phyloP scores from a whole-genome alignment of 2,797 vertebrate species.

The Neoniphon sammara region DNA sequence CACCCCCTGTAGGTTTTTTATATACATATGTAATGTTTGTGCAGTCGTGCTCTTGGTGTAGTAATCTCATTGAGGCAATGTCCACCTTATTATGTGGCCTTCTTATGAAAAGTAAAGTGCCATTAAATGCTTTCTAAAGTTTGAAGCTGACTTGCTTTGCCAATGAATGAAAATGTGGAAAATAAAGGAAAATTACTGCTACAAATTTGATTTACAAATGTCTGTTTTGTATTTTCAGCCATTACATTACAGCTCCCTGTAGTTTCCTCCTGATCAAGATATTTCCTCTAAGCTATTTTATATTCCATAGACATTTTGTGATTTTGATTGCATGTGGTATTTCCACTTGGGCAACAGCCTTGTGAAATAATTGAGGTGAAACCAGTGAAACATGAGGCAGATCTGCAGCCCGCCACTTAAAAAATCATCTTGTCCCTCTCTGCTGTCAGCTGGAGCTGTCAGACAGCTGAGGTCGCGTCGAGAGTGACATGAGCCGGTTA shows the following conservation, averaged over 20 bases:
- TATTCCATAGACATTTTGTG: too few species aligned
- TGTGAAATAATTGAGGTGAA: too few species aligned
- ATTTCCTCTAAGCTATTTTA: background rate
- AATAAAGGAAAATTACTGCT: constrained; percentile 44
- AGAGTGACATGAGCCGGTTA: constrained; percentile 37
- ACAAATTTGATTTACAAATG: background rate
- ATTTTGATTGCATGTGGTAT: too few species aligned
- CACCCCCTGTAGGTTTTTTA: background rate
- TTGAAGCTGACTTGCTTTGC: constrained; percentile 55
- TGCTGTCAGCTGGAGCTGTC: background rate
- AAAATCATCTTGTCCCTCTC: constrained; percentile 1
- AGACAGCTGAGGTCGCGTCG: constrained; percentile 12
- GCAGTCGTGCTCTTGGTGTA: constrained; percentile 12
- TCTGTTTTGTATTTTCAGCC: background rate
- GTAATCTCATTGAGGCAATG: constrained; percentile 3
- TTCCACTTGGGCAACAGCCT: too few species aligned
- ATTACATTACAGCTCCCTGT: background rate
- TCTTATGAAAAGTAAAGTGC: constrained; percentile 71
- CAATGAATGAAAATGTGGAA: constrained; percentile 56
- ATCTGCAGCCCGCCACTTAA: background rate
- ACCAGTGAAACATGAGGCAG: background rate
- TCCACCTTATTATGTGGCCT: constrained; percentile 67
- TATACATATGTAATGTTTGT: background rate
- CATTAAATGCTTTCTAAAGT: constrained; percentile 59
- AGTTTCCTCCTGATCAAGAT: background rate